Percentiles rank a stretch among this genome's conserved stretches.
Conservation (phyloP, 2,113 vertebrate species). For the Arenaria interpres region DNA sequence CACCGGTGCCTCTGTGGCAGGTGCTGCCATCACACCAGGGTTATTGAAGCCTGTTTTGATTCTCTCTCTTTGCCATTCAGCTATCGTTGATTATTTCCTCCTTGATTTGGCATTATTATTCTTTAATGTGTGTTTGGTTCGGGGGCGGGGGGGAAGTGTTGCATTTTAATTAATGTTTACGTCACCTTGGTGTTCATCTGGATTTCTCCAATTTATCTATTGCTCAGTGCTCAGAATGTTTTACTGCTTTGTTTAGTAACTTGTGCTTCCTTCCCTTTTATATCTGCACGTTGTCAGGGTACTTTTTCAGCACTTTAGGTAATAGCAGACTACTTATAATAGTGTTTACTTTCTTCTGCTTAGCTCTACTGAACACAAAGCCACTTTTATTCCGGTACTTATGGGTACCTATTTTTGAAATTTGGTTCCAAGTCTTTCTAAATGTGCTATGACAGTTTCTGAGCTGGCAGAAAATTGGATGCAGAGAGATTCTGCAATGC, state of each 20-base stretch:
- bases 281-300: background rate
- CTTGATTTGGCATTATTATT: background rate
- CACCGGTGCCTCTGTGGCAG: rapidly evolving
- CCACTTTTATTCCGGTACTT: background rate
- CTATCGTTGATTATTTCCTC: background rate
- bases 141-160: background rate
- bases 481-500: slow-evolving; percentile 47
- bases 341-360: slow-evolving; percentile 10
- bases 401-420: background rate
- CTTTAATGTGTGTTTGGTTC: background rate
- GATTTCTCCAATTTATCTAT: slow-evolving; percentile 31
- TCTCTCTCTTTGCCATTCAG: background rate
- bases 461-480: slow-evolving; percentile 63
- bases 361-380: slow-evolving; percentile 25
- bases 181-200: slow-evolving; percentile 25
- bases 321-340: background rate
- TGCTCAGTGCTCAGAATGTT: background rate
- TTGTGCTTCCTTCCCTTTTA: background rate
- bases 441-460: slow-evolving; percentile 52
- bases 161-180: slow-evolving; percentile 19
- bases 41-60: background rate
- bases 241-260: background rate
- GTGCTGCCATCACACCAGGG: background rate
- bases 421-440: slow-evolving; percentile 21
- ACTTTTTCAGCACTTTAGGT: background rate